Base-by-base conservation (phyloP, 2,888 invertebrate genomes). In the Sinodicranocentrus sp. region DNA sequence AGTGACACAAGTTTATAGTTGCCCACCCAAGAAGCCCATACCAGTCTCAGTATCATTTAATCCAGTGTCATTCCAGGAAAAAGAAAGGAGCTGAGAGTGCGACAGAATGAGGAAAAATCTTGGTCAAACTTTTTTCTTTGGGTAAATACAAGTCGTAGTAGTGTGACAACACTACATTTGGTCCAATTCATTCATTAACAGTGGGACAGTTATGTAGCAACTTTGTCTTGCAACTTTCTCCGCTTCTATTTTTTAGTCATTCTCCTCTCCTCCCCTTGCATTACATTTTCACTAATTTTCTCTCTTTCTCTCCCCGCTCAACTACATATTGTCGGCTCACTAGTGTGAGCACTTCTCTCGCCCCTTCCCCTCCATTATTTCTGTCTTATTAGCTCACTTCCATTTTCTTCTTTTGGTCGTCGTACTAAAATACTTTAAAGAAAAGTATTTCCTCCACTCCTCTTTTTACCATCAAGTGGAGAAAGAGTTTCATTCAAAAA, bases 101-200 rank as follows among this genome's bases (percentile, higher is more conserved):
- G 71, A 21, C n/a, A 68, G 54, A 65, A 68, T 33, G 54, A 44
- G n/a, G 23, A 65, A 82, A 76, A 82, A 76, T 76, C 72, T 54
- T 82, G 75, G 76, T 82, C 82, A 82, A 82, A 82, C 75, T 82
- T 82, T 82, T 73, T 61, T 67, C 59, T 23, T 17, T 57, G 21
- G 3, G 75, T 82, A 76, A 82, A 71, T 70, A 75, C 10, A 68
- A 44, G 73, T 44, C 28, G 61, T 67, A 43, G 25, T 61, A 39
- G 67, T 48, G 75, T 82, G 82, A 82, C 76, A 82, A 82, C 54
- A 82, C 57, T 71, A 76, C 63, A 76, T 82, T 82, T 82, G 82
- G 82, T 61, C 82, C 82, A 82, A 82, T 82, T 82, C 82, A 82
- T 82, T 82, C 82, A 82, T 82, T 82, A 76, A 82, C 82, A 82